These are phyloP conservation scores for Pteropus rufus DNA, from an alignment of 2,797 vertebrate genomes.

Conservation along the genomic window DNA sequence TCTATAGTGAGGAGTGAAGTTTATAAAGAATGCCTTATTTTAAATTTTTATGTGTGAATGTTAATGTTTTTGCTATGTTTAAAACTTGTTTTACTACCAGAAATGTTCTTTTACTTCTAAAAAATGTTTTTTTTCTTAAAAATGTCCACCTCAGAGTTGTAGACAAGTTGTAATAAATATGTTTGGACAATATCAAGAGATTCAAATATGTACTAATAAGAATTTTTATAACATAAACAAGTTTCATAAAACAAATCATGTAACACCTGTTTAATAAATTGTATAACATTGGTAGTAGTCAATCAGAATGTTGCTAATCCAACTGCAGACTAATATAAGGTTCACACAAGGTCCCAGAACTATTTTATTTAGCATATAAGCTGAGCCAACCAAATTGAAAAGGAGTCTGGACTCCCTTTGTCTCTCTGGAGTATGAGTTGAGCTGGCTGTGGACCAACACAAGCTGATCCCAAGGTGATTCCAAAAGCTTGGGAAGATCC, in stretches of 20 bases:
- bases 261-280: neutral
- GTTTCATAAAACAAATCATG: neutral
- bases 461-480: neutral
- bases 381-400: neutral
- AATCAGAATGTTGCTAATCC: neutral
- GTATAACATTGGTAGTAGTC: neutral
- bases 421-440: neutral
- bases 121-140: neutral
- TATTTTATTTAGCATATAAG: neutral
- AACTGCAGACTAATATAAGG: neutral
- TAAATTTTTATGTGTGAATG: neutral
- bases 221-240: neutral
- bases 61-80: neutral
- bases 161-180: neutral
- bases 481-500: neutral
- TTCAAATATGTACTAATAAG: neutral
- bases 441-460: neutral
- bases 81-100: neutral
- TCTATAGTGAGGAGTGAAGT: neutral
- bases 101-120: neutral
- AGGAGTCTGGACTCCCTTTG: neutral
- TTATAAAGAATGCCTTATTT: neutral
- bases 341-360: neutral
- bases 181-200: neutral
- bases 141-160: neutral